Evolutionary conservation across 2,113 vertebrate species (phyloP), one percentile per base, ranked within the genome.

Genomic region (Cyanistes caeruleus): DNA sequence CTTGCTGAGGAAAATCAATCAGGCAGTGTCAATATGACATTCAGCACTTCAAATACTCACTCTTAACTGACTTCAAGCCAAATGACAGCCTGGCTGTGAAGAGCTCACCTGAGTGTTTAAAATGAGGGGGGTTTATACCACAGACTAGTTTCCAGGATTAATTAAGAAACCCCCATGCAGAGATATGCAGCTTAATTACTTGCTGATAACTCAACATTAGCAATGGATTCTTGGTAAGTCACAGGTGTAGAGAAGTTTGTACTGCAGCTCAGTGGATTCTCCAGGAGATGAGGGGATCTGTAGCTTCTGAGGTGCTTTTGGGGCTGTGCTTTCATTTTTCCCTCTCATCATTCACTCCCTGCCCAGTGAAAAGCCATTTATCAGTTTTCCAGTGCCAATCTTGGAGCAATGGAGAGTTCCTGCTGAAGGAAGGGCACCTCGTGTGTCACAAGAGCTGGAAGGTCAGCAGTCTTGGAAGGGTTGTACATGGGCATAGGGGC

Each of bases 141-240:
- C 1, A 41, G 31, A 2, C 2, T 19, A 4, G 7, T 44, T 78
- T 13, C 21, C 13, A n/a, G 8, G 35, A 28, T 15, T n/a, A 23
- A 35, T 43, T 28, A 27, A 85, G 35, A 5, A 18, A 44, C 2
- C 23, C 8, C 4, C 3, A 2, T 2, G 19, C 13, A 67, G 33
- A 55, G 39, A 4, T 23, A 9, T 17, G 18, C 13, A 48, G 39
- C 11, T 39, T 22, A 37, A 9, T 3, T 73, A 11, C 13, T 19
- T 8, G 5, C 37, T 58, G 24, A 4, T 39, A 49, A 46, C 17
- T 77, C 22, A 13, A 0, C 41, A 13, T 52, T 20, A 58, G n/a
- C 14, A 49, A 5, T 5, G 7, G 17, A 1, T 20, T 25, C 46
- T 74, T 53, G 21, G 3, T 27, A 15, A 43, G 16, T 19, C 13